These are phyloP conservation scores for Eristalis pertinax DNA, from an alignment of 2,888 invertebrate species.

Conservation along the genomic window DNA sequence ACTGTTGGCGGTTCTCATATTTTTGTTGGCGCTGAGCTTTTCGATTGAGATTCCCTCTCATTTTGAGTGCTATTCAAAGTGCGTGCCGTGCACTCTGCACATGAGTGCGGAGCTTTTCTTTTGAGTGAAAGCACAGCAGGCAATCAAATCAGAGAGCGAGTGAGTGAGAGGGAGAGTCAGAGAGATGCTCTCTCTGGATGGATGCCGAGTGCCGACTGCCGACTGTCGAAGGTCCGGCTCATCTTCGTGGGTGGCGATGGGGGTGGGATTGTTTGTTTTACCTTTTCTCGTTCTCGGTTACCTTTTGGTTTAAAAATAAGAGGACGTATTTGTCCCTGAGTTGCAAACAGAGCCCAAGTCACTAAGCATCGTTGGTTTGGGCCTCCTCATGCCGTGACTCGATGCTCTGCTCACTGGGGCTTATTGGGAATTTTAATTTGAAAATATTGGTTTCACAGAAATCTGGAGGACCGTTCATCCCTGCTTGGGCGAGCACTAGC, in stretches of 20 bases:
- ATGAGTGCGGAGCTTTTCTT: conserved; percentile 36
- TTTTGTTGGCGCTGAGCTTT: conserved; percentile 38
- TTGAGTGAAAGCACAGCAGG: conserved; percentile 41
- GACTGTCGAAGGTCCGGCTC: too few species aligned
- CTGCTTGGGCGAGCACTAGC: too few species aligned
- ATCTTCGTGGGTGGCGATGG: conserved; percentile 5
- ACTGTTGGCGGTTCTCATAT: conserved; percentile 18
- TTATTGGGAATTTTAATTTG: conserved; percentile 41
- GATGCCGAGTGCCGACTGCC: neutral
- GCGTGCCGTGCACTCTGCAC: conserved; percentile 14
- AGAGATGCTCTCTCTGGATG: neutral
- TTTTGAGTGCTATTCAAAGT: neutral
- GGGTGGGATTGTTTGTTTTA: conserved; percentile 25
- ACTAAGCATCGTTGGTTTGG: neutral
- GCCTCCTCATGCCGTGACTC: neutral
- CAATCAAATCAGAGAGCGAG: neutral
- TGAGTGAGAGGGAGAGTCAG: neutral
- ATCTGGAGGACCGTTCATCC: conserved; percentile 19
- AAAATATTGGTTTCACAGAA: conserved; percentile 27
- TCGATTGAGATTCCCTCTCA: neutral
- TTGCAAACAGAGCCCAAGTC: conserved; percentile 20
- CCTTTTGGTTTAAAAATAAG: conserved; percentile 7
- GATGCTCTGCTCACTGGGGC: neutral
- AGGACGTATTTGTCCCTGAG: neutral
- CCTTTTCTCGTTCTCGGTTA: conserved; percentile 12